Evolutionary conservation across 2,113 vertebrate genomes (phyloP).

Genomic region (Eidolon helvum): DNA sequence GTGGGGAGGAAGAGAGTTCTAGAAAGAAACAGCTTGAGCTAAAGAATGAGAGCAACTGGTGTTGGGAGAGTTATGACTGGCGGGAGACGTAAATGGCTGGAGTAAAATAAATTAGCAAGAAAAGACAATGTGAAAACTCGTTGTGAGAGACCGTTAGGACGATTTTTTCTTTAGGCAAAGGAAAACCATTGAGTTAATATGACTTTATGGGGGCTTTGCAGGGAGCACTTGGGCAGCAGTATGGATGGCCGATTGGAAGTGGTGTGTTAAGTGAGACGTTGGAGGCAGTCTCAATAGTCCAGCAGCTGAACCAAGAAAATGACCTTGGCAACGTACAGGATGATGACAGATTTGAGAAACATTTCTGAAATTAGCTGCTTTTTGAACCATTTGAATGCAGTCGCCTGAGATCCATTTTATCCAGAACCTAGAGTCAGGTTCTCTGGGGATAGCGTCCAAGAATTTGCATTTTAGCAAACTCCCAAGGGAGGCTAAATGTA

Average conservation of each 20-base stretch:
- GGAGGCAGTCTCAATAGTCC: not conserved
- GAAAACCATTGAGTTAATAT: not conserved
- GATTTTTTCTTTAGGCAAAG: not conserved
- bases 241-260: not conserved
- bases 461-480: not conserved
- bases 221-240: not conserved
- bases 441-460: not conserved
- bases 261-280: not conserved
- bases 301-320: not conserved
- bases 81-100: not conserved
- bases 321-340: not conserved
- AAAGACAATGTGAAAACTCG: not conserved
- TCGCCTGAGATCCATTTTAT: not conserved
- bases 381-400: not conserved
- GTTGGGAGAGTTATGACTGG: not conserved
- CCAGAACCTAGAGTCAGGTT: not conserved
- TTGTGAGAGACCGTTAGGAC: not conserved
- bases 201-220: not conserved
- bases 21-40: not conserved
- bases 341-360: not conserved
- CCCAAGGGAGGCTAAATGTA: not conserved
- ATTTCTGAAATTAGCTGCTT: not conserved
- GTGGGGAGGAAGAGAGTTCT: not conserved
- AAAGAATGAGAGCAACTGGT: not conserved
- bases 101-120: not conserved